Evolutionary conservation across 2,888 invertebrate species (phyloP), one percentile per base, ranked within the genome.

Genomic region (Auanema sp.): DNA sequence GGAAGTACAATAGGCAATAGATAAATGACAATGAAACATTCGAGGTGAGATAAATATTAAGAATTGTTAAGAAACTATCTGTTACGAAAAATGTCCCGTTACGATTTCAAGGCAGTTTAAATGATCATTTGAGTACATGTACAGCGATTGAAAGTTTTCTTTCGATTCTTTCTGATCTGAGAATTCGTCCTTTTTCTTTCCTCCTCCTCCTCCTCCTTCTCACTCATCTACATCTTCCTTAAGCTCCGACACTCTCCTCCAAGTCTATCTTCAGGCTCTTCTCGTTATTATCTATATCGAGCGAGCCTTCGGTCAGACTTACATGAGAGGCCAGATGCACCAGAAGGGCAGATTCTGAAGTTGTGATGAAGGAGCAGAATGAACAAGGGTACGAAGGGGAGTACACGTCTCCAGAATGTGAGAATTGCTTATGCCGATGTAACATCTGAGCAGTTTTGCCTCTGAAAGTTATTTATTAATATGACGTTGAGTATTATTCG

Each of bases 341-440:
- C 23, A 44, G 43, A 23, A 56, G 62, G 12, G 53, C 24, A 23
- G 62, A 41, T n/a, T 24, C 44, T n/a, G 58, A 63, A n/a, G 63
- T 21, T 12, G 57, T 23, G 18, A 43, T 25, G 25, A 63, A 63
- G 16, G 58, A 54, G 58, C 58, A 57, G 18, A 58, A 44, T 21
- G 57, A 42, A 52, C 61, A 61, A 16, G 25, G 47, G 24, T 24
- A 18, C 11, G 55, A 41, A 24, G 18, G 11, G 43, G 21, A 23
- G 43, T 16, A 52, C 23, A 52, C 52, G 25, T 52, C 52, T n/a
- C 18, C 25, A n/a, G 52, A 55, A 56, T 61, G 61, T 33, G 56
- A 21, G 23, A 56, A 56, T 16, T 49, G 50, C 12, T 54, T 47
- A 18, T 61, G 61, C 50, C 49, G 61, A 33, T 53, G 42, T 2